Conservation (phyloP, 2,888 invertebrate species). For the Aricia artaxerxes region DNA sequence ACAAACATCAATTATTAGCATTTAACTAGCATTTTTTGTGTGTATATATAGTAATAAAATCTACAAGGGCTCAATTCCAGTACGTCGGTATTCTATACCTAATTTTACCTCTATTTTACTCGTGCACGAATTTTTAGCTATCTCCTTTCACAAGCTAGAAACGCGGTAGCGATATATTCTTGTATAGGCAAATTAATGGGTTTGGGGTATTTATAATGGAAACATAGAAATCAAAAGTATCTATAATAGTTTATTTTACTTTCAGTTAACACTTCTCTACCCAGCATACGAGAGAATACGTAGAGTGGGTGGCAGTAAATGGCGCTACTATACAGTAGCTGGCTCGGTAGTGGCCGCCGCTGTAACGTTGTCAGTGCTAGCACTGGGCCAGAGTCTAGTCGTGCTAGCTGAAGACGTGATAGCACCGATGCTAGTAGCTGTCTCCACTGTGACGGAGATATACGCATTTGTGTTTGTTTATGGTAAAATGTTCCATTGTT, state of each 20-base stretch:
- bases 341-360: slow-evolving; percentile 51
- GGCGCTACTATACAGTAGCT: slow-evolving; percentile 54
- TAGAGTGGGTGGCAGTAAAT: slow-evolving; percentile 54
- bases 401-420: slow-evolving; percentile 54
- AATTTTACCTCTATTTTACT: too few relatives aligned
- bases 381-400: slow-evolving; percentile 50
- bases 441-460: slow-evolving; percentile 58
- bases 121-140: too few relatives aligned
- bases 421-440: slow-evolving; percentile 54
- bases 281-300: slow-evolving; percentile 62
- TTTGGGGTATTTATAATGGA: too few relatives aligned
- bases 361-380: slow-evolving; percentile 48
- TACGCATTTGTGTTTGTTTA: slow-evolving; percentile 63
- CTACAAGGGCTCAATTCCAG: too few relatives aligned
- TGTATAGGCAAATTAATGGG: too few relatives aligned
- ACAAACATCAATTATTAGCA: too few relatives aligned
- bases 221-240: too few relatives aligned
- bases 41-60: too few relatives aligned
- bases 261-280: slow-evolving; percentile 59
- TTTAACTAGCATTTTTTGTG: too few relatives aligned
- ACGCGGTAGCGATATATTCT: too few relatives aligned
- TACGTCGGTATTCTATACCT: too few relatives aligned
- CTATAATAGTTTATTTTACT: slow-evolving; percentile 22
- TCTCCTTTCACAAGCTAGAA: too few relatives aligned
- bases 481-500: slow-evolving; percentile 48